These are phyloP conservation scores for Drosophila borborema DNA, from an alignment of 2,888 invertebrate species.

Conservation along the genomic window DNA sequence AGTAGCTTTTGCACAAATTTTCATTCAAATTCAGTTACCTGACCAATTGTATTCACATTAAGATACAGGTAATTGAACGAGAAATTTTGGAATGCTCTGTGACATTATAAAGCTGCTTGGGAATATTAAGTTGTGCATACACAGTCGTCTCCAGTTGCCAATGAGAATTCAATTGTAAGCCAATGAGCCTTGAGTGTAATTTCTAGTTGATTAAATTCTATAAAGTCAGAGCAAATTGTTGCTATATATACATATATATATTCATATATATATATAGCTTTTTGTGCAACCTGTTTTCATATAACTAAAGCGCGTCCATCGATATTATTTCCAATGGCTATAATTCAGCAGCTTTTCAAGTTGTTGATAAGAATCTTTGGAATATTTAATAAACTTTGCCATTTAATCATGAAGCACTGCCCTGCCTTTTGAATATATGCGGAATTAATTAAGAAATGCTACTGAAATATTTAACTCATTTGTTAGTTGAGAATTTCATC, in stretches of 20 bases:
- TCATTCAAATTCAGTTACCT: neutral
- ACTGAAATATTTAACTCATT: neutral
- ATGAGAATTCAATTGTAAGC: neutral
- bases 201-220: neutral
- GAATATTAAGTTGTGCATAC: neutral
- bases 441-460: slow-evolving; percentile 1
- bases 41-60: slow-evolving; percentile 1
- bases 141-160: neutral
- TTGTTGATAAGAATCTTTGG: neutral
- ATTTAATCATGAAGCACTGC: neutral
- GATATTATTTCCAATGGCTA: neutral
- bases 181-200: neutral
- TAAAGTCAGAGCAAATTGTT: neutral
- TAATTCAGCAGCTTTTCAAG: neutral
- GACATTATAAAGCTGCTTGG: neutral
- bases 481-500: neutral
- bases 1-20: neutral
- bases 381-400: slow-evolving; percentile 8
- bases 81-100: neutral
- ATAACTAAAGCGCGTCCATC: neutral
- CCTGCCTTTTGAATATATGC: neutral
- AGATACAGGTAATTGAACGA: neutral
- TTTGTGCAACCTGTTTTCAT: neutral
- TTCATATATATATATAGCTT: neutral
- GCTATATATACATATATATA: neutral